These are phyloP conservation scores for Phengaris arion DNA, from an alignment of 2,888 invertebrate genomes.

Conservation along the genomic window DNA sequence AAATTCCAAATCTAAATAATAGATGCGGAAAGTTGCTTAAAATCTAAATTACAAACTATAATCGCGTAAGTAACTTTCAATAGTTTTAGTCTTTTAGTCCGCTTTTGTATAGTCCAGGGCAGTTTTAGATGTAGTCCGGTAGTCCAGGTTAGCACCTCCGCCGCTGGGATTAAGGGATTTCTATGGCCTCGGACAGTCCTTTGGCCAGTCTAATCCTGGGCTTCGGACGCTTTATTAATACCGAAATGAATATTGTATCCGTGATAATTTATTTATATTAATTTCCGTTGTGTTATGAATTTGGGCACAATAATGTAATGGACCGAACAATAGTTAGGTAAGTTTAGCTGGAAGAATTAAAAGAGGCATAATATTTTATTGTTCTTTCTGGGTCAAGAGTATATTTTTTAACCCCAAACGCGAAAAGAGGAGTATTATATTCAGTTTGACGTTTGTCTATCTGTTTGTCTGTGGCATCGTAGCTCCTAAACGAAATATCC, in stretches of 20 bases:
- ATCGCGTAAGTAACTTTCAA: slow-evolving; percentile 69
- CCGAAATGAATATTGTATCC: slow-evolving; percentile 26
- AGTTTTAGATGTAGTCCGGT: slow-evolving; percentile 55
- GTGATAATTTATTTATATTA: slow-evolving; percentile 16
- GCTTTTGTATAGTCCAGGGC: slow-evolving; percentile 57
- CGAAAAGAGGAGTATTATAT: too few species aligned
- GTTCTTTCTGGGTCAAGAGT: neutral
- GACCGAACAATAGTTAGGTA: neutral
- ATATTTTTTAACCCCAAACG: too few species aligned
- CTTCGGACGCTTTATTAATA: slow-evolving; percentile 55
- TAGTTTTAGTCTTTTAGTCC: slow-evolving; percentile 62
- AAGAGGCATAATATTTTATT: neutral
- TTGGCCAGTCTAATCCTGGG: slow-evolving; percentile 69
- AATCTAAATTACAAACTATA: slow-evolving; percentile 49
- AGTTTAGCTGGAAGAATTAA: neutral
- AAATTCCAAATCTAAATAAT: slow-evolving; percentile 57
- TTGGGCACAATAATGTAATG: neutral
- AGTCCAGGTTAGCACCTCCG: slow-evolving; percentile 31
- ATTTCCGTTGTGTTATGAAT: neutral
- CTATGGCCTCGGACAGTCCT: slow-evolving; percentile 49
- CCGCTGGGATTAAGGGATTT: slow-evolving; percentile 25
- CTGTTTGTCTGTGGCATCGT: too few species aligned
- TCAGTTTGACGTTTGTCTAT: too few species aligned
- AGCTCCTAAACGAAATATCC: too few species aligned
- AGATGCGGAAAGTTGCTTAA: slow-evolving; percentile 47